Evolutionary conservation across 2,113 vertebrate genomes (phyloP), one percentile per base, ranked within the genome.

Genomic region (Gorsachius goisagi): DNA sequence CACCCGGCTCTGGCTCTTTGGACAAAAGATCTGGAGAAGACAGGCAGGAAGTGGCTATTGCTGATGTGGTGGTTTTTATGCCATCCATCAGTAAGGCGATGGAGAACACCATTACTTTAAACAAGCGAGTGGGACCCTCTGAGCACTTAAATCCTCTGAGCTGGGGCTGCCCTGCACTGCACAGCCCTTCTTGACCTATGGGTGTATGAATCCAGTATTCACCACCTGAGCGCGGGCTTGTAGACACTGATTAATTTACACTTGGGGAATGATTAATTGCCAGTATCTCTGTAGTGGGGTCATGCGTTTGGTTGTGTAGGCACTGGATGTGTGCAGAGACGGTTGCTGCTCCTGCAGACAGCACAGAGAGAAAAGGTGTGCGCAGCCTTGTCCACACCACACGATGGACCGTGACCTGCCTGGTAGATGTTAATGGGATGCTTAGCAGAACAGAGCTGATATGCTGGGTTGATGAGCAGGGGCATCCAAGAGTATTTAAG

Each of bases 201-300:
- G 2, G 3, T 32, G 4, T 11, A 2, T 14, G 66, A 47, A 6
- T 23, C 66, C 0, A 1, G 26, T 0, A 0, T 55, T 59, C 39
- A 35, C 58, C 59, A 13, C 26, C 12, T 32, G 32, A 32, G 9
- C 12, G 45, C 1, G 1, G 19, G n/a, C 35, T 59, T n/a, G 19
- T 20, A 24, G 20, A 16, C 0, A 1, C 20, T 52, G 39, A 8
- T 72, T 77, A 22, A 24, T 47, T 59, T 45, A 52, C 19, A 9
- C 50, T 44, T 35, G 11, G 12, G 28, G 59, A 73, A 39, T 2
- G 16, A 58, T 45, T 44, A 52, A 17, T 37, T 68, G 32, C 41
- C 6, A 0, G 0, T 41, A 7, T 55, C 44, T 77, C 53, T 44
- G 45, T 45, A 64, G 27, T 58, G 84, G 41, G 33, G 35, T 56